These are phyloP conservation scores for Phrynocephalus versicolor DNA, from an alignment of 2,113 vertebrate genomes.

Conservation along the genomic window DNA sequence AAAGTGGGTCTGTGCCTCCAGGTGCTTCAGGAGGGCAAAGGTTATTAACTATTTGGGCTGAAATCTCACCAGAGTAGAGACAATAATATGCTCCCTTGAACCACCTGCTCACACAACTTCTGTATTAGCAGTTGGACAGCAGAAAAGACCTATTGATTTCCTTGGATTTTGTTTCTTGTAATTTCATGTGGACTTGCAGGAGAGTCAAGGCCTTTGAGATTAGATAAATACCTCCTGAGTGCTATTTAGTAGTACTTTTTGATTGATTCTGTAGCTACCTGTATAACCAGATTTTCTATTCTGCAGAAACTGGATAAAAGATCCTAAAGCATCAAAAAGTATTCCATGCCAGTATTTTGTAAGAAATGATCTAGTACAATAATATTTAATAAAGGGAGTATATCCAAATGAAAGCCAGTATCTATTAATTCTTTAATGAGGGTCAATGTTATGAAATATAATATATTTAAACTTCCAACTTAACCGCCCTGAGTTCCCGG, in stretches of 20 bases:
- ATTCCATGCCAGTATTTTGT: background rate
- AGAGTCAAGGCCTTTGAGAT: background rate
- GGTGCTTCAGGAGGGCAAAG: too few species aligned
- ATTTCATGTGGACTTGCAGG: background rate
- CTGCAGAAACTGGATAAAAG: background rate
- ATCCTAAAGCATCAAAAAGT: background rate
- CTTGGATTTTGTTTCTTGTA: background rate
- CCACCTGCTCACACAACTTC: too few species aligned
- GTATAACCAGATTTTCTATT: background rate
- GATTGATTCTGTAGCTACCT: background rate
- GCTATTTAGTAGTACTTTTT: background rate
- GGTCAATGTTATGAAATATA: background rate
- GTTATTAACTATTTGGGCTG: too few species aligned
- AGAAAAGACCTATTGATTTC: background rate
- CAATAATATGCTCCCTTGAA: too few species aligned
- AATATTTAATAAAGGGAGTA: background rate
- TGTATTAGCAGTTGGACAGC: background rate
- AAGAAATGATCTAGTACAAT: background rate
- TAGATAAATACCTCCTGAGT: background rate
- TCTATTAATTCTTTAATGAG: background rate
- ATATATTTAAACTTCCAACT: background rate
- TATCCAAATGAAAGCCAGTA: background rate
- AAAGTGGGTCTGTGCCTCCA: too few species aligned
- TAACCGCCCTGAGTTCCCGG: too few species aligned
- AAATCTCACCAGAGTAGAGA: too few species aligned